A percentile compares a stretch with the other conserved stretches of the same genome.
Evolutionary conservation across 92 coral and sea anemone genomes (phyloP).

Genomic region (Nematostella vectensis): DNA sequence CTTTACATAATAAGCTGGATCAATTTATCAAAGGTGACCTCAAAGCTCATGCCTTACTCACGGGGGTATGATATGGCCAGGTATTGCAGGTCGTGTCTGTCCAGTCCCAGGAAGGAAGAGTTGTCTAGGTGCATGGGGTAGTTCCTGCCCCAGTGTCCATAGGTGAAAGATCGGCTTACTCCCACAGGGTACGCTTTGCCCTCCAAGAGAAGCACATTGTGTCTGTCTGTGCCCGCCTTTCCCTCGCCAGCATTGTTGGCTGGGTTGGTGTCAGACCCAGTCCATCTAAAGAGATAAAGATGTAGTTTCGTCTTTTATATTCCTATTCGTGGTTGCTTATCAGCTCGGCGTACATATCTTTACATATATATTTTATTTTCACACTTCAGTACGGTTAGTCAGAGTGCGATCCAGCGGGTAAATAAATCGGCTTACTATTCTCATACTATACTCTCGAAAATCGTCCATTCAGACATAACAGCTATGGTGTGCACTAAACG

Average conservation of each 20-base stretch:
- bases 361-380: too few species aligned
- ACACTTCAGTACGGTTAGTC: too few species aligned
- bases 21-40: neutral
- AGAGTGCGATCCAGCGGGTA: too few species aligned
- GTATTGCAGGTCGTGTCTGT: conserved; percentile 6
- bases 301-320: too few species aligned
- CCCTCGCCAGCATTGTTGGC: conserved; percentile 31
- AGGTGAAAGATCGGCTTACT: neutral
- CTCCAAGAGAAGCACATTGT: conserved; percentile 29
- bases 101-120: conserved; percentile 22
- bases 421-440: too few species aligned
- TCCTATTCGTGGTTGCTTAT: too few species aligned
- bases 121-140: conserved; percentile 19
- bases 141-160: conserved; percentile 29
- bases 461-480: too few species aligned
- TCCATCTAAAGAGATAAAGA: conserved; percentile 16
- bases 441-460: too few species aligned
- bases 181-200: conserved; percentile 9
- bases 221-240: conserved; percentile 21
- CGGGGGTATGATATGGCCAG: conserved; percentile 18
- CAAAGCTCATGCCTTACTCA: conserved; percentile 3
- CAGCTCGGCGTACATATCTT: too few species aligned
- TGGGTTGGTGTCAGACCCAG: conserved; percentile 35
- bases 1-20: too few species aligned
- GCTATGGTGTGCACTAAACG: too few species aligned